Base-by-base conservation (phyloP, 2,888 invertebrate genomes). In the Anorthoa munda region DNA sequence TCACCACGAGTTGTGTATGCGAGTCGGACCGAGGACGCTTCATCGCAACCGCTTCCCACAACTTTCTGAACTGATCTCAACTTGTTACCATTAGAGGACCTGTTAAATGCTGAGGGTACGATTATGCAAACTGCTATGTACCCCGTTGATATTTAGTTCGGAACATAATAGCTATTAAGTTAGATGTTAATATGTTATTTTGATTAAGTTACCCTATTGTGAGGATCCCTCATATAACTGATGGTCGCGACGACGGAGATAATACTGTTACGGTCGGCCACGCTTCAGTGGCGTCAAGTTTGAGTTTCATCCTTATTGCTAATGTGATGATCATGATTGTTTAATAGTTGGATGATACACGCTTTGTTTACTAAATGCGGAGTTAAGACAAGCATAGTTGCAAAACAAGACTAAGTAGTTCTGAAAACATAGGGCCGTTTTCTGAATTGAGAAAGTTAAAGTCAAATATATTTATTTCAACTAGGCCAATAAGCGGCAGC, bases 21-120 rank as follows among this genome's bases (percentile, higher is more conserved):
- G 69, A 66, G 76, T 76, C 64, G 56, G 72, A 63, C 65, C 39
- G 50, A 72, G 80, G 73, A 78, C 76, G 79, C 66, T 82, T 79
- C 79, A 82, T 81, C 39, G 79, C 79, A 70, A 81, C 86, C 83
- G 68, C 79, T 87, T 53, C 72, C 77, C 76, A 46, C 82, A 87
- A 86, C 86, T 87, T 87, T 87, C 86, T 60, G 73, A 84, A 86
- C 86, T 82, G 86, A 86, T 87, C 87, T 61, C 81, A 87, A 86
- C 86, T 87, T 86, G 84, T 82, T 81, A 77, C 86, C 86, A 87
- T 86, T 87, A 86, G 86, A 84, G 78, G 86, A 87, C 87, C 83
- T 87, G 87, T 81, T 86, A 87, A 87, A 86, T 77, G 82, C 82
- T 86, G 77, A 79, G 84, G 84, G 79, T 80, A 78, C 84, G 82